Evolutionary conservation across 1,140 invertebrate genomes (phyloP), one percentile per base, ranked within the genome.

Genomic region (Meteorus sp.): DNA sequence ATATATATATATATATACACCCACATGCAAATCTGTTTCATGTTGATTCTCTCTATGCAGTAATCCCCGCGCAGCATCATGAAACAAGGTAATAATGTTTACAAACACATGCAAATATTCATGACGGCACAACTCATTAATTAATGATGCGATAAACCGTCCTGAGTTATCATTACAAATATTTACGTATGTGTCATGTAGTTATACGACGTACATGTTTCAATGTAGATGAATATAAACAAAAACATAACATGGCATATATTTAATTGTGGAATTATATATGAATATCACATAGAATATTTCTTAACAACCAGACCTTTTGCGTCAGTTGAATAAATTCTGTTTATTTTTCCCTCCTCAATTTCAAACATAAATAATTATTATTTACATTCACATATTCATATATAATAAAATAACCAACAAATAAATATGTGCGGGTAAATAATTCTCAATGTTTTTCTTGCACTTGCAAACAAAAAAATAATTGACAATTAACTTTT

Each of bases 111-210:
- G 13, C 13, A 48, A 25, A 48, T n/a, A 48, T n/a, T 39, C 6
- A 9, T 13, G 44, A 47, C n/a, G 23, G 22, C n/a, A 29, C 17
- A 50, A 50, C 31, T 15, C 25, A 25, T 15, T 9, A 8, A 15
- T 11, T n/a, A 25, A 52, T 33, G 43, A 35, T 39, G 37, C 37
- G 17, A 3, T 35, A 41, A 22, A 54, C 35, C 23, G 52, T 48
- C 45, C 45, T 48, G 45, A 48, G 45, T 48, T 48, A n/a, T n/a
- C n/a, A n/a, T n/a, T n/a, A n/a, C n/a, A 13, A 9, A 25, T 45
- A 45, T 45, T 45, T 39, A 39, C 35, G 15, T 7, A 39, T 19
- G 43, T 48, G n/a, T 22, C 17, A 25, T 48, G n/a, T 48, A 48
- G 23, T 25, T 48, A 48, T n/a, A 48, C 41, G 19, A 39, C 7